Evolutionary conservation across 2,113 vertebrate species (phyloP), one percentile per base, ranked within the genome.

Genomic region (Cyprinus carpio): DNA sequence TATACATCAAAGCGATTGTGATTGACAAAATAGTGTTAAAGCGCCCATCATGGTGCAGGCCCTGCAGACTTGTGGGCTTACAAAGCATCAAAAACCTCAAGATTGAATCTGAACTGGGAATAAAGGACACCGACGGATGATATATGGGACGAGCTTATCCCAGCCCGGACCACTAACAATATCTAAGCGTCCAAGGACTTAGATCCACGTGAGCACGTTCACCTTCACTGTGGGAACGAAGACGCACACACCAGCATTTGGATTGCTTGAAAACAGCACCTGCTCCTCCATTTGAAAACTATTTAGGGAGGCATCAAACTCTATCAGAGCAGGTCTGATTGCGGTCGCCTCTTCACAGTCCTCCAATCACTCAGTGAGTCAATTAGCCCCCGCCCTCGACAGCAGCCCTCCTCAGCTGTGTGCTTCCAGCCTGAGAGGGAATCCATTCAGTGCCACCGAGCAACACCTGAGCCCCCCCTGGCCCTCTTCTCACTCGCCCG

Each of bases 401-500:
- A 90, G 87, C 90, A 91, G 84, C 92, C 91, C 89, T 90, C 92
- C 87, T 92, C 87, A 87, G 90, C 94, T 93, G 92, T 83, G 88
- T 84, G 91, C 86, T 84, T 81, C 89, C 84, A 87, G 89, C 87
- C 90, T 90, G 93, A 92, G 83, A 88, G 90, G 91, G 93, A 95
- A 94, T 95, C 95, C 95, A 94, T 96, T 94, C 92, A 91, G 91
- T 91, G 94, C 84, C 87, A 90, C 4, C 43, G 84, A 92, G 93
- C 18, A 79, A 96, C 97, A 96, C 96, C 96, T 97, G 97, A 94
- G 95, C 90, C 95, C 93, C 90, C 85, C 89, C 3, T 43, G 62
- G 83, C 46, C 84, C 74, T 83, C 82, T 62, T 12, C 82, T 84
- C 25, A 46, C 11, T 65, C 64, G 58, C 84, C 40, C 43, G 72